A percentile compares a stretch with the other conserved stretches of the same genome.
These are phyloP conservation scores for Penaeus monodon DNA, from an alignment of 2,888 invertebrate genomes.

Conservation along the genomic window DNA sequence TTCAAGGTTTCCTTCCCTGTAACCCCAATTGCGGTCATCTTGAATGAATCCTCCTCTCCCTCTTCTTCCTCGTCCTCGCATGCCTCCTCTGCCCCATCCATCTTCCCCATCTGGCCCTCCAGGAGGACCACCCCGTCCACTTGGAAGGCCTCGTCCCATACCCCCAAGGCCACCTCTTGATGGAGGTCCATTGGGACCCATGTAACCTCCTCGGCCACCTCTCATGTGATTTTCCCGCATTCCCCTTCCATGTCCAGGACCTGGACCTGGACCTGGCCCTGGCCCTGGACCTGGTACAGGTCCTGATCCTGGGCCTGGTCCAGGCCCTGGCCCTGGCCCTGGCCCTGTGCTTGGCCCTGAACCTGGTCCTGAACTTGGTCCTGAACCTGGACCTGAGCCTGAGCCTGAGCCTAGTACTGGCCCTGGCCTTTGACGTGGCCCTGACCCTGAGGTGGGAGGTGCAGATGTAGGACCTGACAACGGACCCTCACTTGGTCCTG, in stretches of 20 bases:
- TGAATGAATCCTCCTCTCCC: constrained; percentile 18
- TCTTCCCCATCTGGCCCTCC: constrained; percentile 31
- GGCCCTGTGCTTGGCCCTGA: too few species aligned
- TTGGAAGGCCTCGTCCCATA: constrained; percentile 12
- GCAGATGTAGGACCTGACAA: not conserved
- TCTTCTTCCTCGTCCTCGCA: not conserved
- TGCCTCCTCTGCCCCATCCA: constrained; percentile 26
- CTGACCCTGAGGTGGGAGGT: not conserved
- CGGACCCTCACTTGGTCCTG: not conserved
- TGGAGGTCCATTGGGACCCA: too few species aligned
- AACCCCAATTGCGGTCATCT: constrained; percentile 13
- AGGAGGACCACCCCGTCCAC: constrained; percentile 3
- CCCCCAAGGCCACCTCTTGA: constrained; percentile 16
- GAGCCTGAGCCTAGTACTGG: not conserved
- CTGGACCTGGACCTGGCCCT: not conserved
- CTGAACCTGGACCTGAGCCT: not conserved
- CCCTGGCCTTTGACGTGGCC: not conserved
- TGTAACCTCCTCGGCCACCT: too few species aligned
- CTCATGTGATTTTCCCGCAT: too few species aligned
- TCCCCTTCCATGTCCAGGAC: constrained; percentile 3
- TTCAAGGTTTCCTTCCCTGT: constrained; percentile 34
- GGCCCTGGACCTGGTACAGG: not conserved
- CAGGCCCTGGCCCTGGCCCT: not conserved
- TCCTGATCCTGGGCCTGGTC: not conserved
- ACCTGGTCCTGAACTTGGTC: constrained; percentile 3